These are phyloP conservation scores for Sebastolobus alascanus DNA, from an alignment of 2,797 vertebrate species.

Conservation along the genomic window DNA sequence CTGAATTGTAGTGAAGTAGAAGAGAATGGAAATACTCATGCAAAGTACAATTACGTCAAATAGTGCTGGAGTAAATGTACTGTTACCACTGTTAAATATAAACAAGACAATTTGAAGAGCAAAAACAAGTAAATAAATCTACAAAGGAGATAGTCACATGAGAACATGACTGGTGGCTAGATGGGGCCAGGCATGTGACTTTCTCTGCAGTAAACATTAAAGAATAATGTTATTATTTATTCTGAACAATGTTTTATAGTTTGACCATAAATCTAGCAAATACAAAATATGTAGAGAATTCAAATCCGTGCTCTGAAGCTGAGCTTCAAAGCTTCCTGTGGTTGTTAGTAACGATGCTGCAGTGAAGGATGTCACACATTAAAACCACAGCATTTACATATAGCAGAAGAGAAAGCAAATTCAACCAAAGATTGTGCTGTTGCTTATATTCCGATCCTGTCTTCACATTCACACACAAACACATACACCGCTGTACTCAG, in stretches of 20 bases:
- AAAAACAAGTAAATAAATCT: neutral
- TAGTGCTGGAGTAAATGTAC: neutral
- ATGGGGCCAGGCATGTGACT: neutral
- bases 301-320: neutral
- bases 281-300: neutral
- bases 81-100: neutral
- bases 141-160: neutral
- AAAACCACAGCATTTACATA: slow-evolving; percentile 40
- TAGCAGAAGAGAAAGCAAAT: slow-evolving; percentile 8
- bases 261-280: neutral
- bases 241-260: neutral
- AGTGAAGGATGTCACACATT: neutral
- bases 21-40: neutral
- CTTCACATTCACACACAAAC: neutral
- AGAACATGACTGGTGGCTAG: neutral
- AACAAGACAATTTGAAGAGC: neutral
- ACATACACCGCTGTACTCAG: slow-evolving; percentile 29
- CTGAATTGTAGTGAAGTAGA: neutral
- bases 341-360: slow-evolving; percentile 3
- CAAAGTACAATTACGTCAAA: neutral
- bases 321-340: slow-evolving; percentile 30
- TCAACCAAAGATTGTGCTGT: neutral
- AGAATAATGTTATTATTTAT: neutral
- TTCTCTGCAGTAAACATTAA: neutral
- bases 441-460: neutral